Base-by-base conservation (phyloP, 1,140 invertebrate species). In the Chlorops oryzae region DNA sequence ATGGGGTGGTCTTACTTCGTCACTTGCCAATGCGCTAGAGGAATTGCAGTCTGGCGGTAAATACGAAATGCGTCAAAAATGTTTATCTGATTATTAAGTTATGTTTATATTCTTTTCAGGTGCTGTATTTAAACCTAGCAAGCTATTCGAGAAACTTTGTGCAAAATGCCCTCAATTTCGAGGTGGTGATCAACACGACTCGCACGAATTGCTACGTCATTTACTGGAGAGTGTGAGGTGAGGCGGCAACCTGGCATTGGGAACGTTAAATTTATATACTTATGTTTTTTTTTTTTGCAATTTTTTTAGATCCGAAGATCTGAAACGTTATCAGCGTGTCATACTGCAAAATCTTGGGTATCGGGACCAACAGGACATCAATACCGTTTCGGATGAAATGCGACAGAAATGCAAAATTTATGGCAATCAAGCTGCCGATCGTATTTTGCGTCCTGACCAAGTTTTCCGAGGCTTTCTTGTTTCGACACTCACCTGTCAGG, bases 101-200 rank as follows among this genome's bases (percentile, higher is more conserved):
- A n/a, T n/a, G n/a, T n/a, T n/a, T n/a, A n/a, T n/a, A n/a, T 42
- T 5, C 24, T 21, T 42, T 38, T 21, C 6, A 49, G 56, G 75
- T n/a, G 76, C 80, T 43, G 78, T 82, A 25, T 84, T 85, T 55
- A 85, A 75, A 35, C 91, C 92, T 2, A 74, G 75, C 25, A 79
- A 82, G 47, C 75, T 95, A 15, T 84, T 94, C 39, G 79, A 80
- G 28, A 80, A 82, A 54, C 77, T 94, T n/a, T 85, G 81, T 50
- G 79, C 80, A 62, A 89, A 87, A 66, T 80, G 80, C 55, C 80
- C 87, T 0, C 85, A 93, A 64, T 98, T 96, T 71, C 84, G 85
- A 50, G 90, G 91, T n/a, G 92, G 85, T 22, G 88, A 92, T 58
- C 95, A 98, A 70, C 95, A 98, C 65, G 96, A 99, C 74, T 85